Conservation (phyloP, 2,113 vertebrate genomes). For the Bubo blakistoni region DNA sequence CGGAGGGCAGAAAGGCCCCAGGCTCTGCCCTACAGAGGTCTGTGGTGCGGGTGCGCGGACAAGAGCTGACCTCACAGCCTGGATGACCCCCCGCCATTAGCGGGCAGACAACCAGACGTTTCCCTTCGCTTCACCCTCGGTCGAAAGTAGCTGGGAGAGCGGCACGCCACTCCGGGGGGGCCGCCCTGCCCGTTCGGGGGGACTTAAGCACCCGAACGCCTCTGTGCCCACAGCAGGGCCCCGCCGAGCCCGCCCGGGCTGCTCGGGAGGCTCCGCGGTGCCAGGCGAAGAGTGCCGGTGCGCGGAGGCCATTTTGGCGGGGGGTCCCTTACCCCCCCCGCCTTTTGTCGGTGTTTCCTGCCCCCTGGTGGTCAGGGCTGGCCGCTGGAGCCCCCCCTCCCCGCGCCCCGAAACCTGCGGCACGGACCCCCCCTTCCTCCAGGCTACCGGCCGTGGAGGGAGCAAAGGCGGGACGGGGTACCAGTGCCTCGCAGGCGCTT, state of each 20-base stretch:
- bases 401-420: rapidly evolving
- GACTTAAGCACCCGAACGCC: background rate
- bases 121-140: background rate
- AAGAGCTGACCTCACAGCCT: background rate
- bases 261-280: rapidly evolving
- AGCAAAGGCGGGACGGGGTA: rapidly evolving
- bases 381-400: no score
- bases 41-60: no score
- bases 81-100: background rate
- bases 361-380: background rate
- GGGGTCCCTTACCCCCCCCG: no score
- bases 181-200: background rate
- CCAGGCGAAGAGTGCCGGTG: rapidly evolving
- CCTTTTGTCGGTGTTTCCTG: background rate
- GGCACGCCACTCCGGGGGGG: background rate
- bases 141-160: background rate
- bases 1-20: background rate
- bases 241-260: rapidly evolving
- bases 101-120: background rate
- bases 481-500: rapidly evolving
- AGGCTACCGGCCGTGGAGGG: rapidly evolving
- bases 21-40: background rate
- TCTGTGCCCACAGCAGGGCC: background rate
- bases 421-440: background rate
- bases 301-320: rapidly evolving